Evolutionary conservation across 2,888 invertebrate species (phyloP), one percentile per base, ranked within the genome.

Genomic region (Netelia inedita): DNA sequence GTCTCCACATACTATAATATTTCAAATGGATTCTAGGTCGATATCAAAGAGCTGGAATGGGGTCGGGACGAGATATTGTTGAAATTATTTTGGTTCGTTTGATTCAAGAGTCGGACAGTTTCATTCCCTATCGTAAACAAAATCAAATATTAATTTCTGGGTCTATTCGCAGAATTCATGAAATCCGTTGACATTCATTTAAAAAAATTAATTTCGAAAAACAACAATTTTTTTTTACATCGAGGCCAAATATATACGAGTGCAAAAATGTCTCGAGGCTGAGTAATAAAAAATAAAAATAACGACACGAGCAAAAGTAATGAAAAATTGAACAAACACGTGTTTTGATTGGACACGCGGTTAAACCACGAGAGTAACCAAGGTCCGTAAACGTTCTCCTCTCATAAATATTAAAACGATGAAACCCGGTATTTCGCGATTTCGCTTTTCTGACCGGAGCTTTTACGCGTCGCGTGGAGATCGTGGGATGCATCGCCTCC

Each of bases 11-110:
- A 23, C 66, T 46, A 78, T 46, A 59, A 69, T 68, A 78, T 78
- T 78, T 69, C 78, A 75, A 78, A 78, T 78, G 78, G 68, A 69
- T 78, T 78, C 68, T 69, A 59, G 78, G 78, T 78, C 78, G 68
- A 78, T 19, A 55, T 59, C 68, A 78, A 78, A 78, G 59, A 78
- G 78, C 43, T 46, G 46, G 23, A 68, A 78, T 46, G 57, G 55
- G 78, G 78, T 68, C 78, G 68, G 55, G 59, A 78, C 57, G 78
- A 75, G 66, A 65, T 75, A 75, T 66, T 57, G 75, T 66, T 75
- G 65, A 28, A 63, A 75, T 75, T 65, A 46, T 69, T 68, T 69
- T 78, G 57, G 68, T 78, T 53, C 28, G 46, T 46, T 74, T 74
- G 50, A 65, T 65, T 14, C 35, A 11, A 9, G 19, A 41, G 63